Conservation (phyloP, 2,113 vertebrate species). For the Upupa epops region DNA sequence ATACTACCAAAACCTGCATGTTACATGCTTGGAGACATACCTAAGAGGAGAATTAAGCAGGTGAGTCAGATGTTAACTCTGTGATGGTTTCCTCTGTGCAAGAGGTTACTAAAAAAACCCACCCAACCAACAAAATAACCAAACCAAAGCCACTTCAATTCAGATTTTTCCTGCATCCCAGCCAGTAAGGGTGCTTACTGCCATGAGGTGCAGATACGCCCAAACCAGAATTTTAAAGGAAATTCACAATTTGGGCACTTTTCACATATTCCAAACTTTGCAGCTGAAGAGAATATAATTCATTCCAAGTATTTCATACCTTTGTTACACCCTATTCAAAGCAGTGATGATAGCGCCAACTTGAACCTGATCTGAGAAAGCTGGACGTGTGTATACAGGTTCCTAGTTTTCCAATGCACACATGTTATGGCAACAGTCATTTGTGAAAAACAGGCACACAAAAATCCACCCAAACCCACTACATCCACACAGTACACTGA, state of each 20-base stretch:
- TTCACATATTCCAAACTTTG: background rate
- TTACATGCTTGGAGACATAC: background rate
- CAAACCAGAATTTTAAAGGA: background rate
- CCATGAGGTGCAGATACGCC: background rate
- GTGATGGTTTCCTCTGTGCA: background rate
- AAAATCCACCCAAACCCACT: background rate
- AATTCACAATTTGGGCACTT: background rate
- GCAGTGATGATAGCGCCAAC: background rate
- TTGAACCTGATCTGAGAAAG: background rate
- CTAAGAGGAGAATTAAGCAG: background rate
- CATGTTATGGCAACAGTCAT: accelerated
- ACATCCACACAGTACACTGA: background rate
- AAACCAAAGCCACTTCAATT: background rate
- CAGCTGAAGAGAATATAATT: background rate
- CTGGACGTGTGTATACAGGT: background rate
- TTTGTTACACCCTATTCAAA: background rate
- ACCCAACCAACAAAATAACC: background rate
- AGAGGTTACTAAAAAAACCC: background rate
- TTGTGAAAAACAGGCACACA: background rate
- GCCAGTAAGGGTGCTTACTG: background rate
- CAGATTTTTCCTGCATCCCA: background rate
- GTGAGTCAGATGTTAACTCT: background rate
- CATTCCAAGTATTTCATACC: background rate
- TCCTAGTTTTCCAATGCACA: background rate
- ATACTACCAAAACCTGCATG: background rate